phyloP scores from a whole-genome alignment of 2,113 vertebrate genomes.

The Muntiacus muntjak region DNA sequence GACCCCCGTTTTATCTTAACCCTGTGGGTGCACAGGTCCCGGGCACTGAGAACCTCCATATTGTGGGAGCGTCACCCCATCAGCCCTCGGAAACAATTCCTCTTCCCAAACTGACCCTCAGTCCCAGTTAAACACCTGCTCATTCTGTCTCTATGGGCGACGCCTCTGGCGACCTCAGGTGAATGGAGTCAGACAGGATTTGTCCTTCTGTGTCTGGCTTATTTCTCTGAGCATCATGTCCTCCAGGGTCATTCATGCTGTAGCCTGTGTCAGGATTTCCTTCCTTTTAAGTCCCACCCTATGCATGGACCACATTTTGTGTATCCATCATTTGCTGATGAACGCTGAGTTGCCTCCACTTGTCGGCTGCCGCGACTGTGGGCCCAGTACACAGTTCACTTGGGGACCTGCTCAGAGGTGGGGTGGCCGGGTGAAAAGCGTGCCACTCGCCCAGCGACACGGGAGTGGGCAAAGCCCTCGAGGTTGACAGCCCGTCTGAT shows the following conservation, averaged over 20 bases:
- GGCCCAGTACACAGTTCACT: neutral
- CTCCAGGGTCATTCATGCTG: rapidly evolving
- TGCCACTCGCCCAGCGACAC: rapidly evolving
- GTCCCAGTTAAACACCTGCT: neutral
- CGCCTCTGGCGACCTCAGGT: rapidly evolving
- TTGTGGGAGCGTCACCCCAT: rapidly evolving
- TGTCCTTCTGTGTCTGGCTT: neutral
- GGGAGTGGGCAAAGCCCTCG: rapidly evolving
- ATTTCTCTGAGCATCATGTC: too few species aligned
- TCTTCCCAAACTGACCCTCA: neutral
- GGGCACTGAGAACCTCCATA: neutral
- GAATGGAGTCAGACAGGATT: rapidly evolving
- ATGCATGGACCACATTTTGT: rapidly evolving
- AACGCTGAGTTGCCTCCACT: neutral
- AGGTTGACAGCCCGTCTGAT: neutral
- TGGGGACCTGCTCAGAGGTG: rapidly evolving
- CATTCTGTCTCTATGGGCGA: rapidly evolving
- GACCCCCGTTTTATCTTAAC: neutral
- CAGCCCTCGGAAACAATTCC: neutral
- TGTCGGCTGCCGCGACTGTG: neutral
- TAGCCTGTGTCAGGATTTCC: rapidly evolving
- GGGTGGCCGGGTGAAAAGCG: rapidly evolving
- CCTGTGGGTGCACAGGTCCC: rapidly evolving
- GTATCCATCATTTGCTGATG: rapidly evolving
- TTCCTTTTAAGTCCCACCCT: rapidly evolving